Conservation (phyloP, 1,140 invertebrate species). For the Chironomus tepperi region DNA sequence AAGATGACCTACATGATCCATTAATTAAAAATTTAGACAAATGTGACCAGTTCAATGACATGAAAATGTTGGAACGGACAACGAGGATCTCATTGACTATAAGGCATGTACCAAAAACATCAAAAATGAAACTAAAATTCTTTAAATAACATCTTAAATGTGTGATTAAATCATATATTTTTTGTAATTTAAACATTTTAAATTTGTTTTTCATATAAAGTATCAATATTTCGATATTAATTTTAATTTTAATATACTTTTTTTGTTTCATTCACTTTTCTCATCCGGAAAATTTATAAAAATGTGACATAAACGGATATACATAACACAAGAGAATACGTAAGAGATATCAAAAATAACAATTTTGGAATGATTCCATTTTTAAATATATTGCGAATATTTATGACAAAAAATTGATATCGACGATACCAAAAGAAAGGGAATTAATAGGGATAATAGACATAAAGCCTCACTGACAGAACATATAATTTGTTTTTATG, state of each 20-base stretch:
- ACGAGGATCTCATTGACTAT: conserved; percentile 88
- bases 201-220: not conserved
- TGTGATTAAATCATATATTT: conserved; percentile 8
- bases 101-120: conserved; percentile 83
- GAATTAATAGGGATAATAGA: too few relatives aligned
- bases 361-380: too few relatives aligned
- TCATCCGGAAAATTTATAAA: not conserved
- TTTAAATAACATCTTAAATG: conserved; percentile 33
- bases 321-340: too few relatives aligned
- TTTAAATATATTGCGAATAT: too few relatives aligned
- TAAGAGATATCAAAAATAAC: too few relatives aligned
- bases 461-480: too few relatives aligned
- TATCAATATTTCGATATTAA: not conserved
- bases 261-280: not conserved
- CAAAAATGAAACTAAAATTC: conserved; percentile 63
- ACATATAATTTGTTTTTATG: too few relatives aligned
- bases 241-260: not conserved
- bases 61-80: conserved; percentile 48
- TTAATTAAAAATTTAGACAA: conserved; percentile 50
- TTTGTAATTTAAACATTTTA: too few relatives aligned
- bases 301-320: too few relatives aligned
- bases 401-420: too few relatives aligned
- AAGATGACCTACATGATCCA: conserved; percentile 60
- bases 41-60: conserved; percentile 46
- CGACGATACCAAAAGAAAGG: too few relatives aligned